These are phyloP conservation scores for Sylvia borin DNA, from an alignment of 2,797 vertebrate species.

Conservation along the genomic window DNA sequence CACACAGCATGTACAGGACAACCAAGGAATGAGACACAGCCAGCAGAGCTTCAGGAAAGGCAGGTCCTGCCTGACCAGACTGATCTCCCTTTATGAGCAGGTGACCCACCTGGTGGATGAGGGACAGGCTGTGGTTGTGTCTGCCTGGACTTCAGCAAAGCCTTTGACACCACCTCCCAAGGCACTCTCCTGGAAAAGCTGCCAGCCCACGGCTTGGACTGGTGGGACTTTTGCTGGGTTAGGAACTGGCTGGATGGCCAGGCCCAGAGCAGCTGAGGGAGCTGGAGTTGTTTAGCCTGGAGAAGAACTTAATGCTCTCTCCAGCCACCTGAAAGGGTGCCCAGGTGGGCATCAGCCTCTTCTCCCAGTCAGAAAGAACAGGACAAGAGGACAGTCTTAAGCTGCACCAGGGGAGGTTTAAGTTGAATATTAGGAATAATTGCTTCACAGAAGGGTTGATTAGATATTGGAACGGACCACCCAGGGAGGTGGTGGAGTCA, in stretches of 20 bases:
- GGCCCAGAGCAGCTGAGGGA: not conserved
- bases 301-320: not conserved
- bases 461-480: not conserved
- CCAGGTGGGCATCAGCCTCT: too few species aligned
- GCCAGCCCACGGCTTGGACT: not conserved
- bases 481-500: not conserved
- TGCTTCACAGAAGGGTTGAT: not conserved
- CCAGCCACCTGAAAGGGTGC: not conserved
- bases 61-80: too few species aligned
- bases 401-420: not conserved
- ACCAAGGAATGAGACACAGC: too few species aligned
- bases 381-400: not conserved
- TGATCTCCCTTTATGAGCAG: too few species aligned
- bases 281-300: not conserved
- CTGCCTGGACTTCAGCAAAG: too few species aligned
- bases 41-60: too few species aligned
- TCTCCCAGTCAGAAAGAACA: not conserved
- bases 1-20: not conserved
- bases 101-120: too few species aligned
- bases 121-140: too few species aligned
- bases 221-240: not conserved
- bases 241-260: not conserved
- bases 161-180: accelerated
- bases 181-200: not conserved
- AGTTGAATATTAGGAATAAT: not conserved